phyloP scores from a whole-genome alignment of 1,140 invertebrate genomes.

The Drosophila nannoptera region DNA sequence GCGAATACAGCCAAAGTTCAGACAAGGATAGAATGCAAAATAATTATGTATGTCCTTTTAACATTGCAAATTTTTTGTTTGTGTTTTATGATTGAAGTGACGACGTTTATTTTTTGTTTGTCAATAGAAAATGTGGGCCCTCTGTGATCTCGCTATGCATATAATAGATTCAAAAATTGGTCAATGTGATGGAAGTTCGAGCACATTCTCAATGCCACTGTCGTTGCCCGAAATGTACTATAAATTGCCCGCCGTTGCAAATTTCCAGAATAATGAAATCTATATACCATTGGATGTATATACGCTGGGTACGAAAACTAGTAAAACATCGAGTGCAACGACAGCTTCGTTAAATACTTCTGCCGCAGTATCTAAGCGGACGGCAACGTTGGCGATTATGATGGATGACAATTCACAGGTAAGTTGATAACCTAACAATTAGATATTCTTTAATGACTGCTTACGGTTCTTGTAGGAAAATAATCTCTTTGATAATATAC shows the following conservation, averaged over 20 bases:
- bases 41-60: slow-evolving; percentile 79
- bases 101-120: slow-evolving; percentile 10
- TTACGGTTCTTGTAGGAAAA: slow-evolving; percentile 44
- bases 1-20: slow-evolving; percentile 89
- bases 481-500: slow-evolving; percentile 66
- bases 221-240: slow-evolving; percentile 76
- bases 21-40: slow-evolving; percentile 55
- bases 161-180: slow-evolving; percentile 84
- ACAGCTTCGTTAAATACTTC: slow-evolving; percentile 25
- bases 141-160: slow-evolving; percentile 95
- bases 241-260: slow-evolving; percentile 55
- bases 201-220: slow-evolving; percentile 65
- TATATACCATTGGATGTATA: slow-evolving; percentile 75
- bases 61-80: not conserved
- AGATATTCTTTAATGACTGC: not conserved
- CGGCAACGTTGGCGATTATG: slow-evolving; percentile 47
- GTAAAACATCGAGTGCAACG: slow-evolving; percentile 34
- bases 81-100: no score
- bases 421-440: no score
- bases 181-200: slow-evolving; percentile 61
- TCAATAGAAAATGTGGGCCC: slow-evolving; percentile 94
- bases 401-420: slow-evolving; percentile 64
- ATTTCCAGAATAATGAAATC: slow-evolving; percentile 70
- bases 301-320: slow-evolving; percentile 54
- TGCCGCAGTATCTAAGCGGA: slow-evolving; percentile 45